A percentile compares a stretch with the other conserved stretches of the same genome.
phyloP scores from a whole-genome alignment of 1,140 invertebrate species.

The Tribolium castaneum region DNA sequence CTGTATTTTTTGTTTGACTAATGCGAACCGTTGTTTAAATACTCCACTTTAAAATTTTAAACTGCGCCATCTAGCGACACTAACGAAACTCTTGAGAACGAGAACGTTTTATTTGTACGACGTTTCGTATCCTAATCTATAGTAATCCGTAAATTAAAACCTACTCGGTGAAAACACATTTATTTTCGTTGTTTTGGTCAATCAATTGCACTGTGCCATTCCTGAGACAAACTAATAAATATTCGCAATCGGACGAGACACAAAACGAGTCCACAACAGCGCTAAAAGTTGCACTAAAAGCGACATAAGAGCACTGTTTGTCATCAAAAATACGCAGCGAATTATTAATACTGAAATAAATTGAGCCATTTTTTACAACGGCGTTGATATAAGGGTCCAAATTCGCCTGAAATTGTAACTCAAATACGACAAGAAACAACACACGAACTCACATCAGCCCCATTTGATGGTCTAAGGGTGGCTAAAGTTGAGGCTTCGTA shows the following conservation, averaged over 20 bases:
- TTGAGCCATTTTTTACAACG: slow-evolving; percentile 11
- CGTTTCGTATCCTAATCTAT: too few relatives aligned
- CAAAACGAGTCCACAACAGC: slow-evolving; percentile 35
- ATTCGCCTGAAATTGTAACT: slow-evolving; percentile 14
- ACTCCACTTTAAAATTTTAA: too few relatives aligned
- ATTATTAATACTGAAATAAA: slow-evolving; percentile 45
- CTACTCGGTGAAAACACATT: slow-evolving; percentile 4
- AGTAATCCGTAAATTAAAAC: neutral
- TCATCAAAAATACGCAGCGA: slow-evolving; percentile 45
- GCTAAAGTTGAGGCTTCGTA: slow-evolving; percentile 55
- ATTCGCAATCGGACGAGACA: slow-evolving; percentile 33
- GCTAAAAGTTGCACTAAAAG: slow-evolving; percentile 46
- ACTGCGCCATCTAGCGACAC: too few relatives aligned
- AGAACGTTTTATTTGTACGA: too few relatives aligned
- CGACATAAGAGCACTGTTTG: slow-evolving; percentile 36
- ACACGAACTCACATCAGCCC: slow-evolving; percentile 36
- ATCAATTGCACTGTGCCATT: slow-evolving; percentile 42
- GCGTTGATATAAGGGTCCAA: slow-evolving; percentile 25
- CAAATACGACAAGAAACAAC: neutral
- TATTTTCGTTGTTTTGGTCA: slow-evolving; percentile 8
- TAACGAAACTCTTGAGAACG: too few relatives aligned
- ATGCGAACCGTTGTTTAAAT: too few relatives aligned
- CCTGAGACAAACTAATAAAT: slow-evolving; percentile 43
- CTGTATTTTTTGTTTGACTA: too few relatives aligned
- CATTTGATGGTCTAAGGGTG: slow-evolving; percentile 49